Evolutionary conservation across 2,888 invertebrate genomes (phyloP).

Genomic region (Rhagophthalmus giganteus): DNA sequence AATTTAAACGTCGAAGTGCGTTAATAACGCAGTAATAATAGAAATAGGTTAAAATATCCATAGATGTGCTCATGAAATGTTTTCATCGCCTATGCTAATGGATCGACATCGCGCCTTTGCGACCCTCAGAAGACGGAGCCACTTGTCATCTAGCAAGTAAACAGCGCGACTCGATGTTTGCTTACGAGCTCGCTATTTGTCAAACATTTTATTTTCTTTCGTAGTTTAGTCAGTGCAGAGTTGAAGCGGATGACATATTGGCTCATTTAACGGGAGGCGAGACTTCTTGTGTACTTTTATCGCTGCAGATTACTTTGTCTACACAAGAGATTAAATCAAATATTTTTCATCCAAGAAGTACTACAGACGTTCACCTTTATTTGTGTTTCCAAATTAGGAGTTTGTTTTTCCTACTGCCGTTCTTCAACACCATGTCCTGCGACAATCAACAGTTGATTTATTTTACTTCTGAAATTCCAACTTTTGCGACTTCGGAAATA

Average conservation of each 20-base stretch:
- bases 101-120: slow-evolving; percentile 40
- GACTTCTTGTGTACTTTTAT: slow-evolving; percentile 55
- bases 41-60: no score
- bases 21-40: no score
- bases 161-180: slow-evolving; percentile 53
- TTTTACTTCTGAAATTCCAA: slow-evolving; percentile 4
- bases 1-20: no score
- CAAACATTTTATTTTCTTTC: slow-evolving; percentile 56
- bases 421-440: slow-evolving; percentile 7
- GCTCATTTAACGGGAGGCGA: slow-evolving; percentile 41
- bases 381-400: slow-evolving; percentile 28
- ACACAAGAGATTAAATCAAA: slow-evolving; percentile 57
- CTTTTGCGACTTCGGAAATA: not conserved
- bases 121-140: slow-evolving; percentile 45
- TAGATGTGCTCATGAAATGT: slow-evolving; percentile 40
- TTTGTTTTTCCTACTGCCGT: slow-evolving; percentile 19
- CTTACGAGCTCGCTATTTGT: slow-evolving; percentile 54
- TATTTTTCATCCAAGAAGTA: slow-evolving; percentile 51
- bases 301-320: slow-evolving; percentile 55
- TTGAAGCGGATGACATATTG: slow-evolving; percentile 35
- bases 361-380: slow-evolving; percentile 28
- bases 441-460: slow-evolving; percentile 26
- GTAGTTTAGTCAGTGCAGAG: slow-evolving; percentile 44
- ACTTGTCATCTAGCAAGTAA: slow-evolving; percentile 52
- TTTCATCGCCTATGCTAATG: slow-evolving; percentile 45